Conservation (phyloP, 2,113 vertebrate genomes). For the Colossoma macropomum region DNA sequence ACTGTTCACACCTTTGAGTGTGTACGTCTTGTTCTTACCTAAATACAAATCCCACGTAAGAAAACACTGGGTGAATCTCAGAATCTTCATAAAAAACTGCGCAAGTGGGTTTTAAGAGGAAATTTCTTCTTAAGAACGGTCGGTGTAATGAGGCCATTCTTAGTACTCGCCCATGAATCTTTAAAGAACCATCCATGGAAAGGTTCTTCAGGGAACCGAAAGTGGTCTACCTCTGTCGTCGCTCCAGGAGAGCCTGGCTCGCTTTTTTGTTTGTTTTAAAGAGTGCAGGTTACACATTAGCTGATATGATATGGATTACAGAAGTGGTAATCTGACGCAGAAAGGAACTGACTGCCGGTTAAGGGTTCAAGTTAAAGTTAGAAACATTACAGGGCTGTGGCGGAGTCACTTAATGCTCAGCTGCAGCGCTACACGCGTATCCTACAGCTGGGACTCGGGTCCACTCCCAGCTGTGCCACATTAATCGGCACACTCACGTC, state of each 20-base stretch:
- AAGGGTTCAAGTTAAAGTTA: neutral
- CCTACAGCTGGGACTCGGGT: neutral
- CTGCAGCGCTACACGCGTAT: neutral
- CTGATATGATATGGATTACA: neutral
- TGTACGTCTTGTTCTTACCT: too few relatives aligned
- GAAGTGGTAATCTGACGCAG: neutral
- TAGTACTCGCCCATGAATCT: neutral
- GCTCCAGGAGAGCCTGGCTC: too few relatives aligned
- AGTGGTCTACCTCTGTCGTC: too few relatives aligned
- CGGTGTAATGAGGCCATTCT: too few relatives aligned
- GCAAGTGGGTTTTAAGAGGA: too few relatives aligned
- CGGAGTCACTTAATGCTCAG: neutral
- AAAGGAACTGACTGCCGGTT: neutral
- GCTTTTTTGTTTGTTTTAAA: neutral
- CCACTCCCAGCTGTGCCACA: constrained; percentile 10
- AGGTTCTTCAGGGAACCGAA: too few relatives aligned
- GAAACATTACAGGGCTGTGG: neutral
- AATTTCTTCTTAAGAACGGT: too few relatives aligned
- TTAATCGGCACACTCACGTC: constrained; percentile 11
- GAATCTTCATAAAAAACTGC: too few relatives aligned
- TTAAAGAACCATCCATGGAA: too few relatives aligned
- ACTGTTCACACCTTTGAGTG: too few relatives aligned
- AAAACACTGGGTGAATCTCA: too few relatives aligned
- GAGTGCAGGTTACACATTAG: neutral
- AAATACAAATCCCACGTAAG: too few relatives aligned